These are phyloP conservation scores for Meloidogyne floridensis DNA, from an alignment of 1,140 invertebrate genomes.

Conservation along the genomic window DNA sequence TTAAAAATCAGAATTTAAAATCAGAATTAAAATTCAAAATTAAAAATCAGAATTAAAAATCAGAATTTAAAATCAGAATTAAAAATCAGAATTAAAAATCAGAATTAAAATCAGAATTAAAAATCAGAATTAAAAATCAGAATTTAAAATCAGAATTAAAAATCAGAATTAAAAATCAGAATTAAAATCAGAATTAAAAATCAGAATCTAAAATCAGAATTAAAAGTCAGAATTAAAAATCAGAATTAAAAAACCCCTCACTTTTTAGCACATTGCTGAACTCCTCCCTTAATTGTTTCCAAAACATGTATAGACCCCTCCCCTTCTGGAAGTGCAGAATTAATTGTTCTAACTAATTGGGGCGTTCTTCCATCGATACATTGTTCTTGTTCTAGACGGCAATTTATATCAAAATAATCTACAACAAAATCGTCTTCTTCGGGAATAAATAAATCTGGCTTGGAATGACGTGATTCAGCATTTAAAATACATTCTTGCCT, in stretches of 20 bases:
- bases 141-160: no score
- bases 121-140: not conserved
- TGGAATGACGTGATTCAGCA: slow-evolving; percentile 60
- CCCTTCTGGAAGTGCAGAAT: slow-evolving; percentile 62
- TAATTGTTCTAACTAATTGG: slow-evolving; percentile 57
- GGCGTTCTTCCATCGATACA: slow-evolving; percentile 43
- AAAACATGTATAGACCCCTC: slow-evolving; percentile 61
- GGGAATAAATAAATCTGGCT: slow-evolving; percentile 65
- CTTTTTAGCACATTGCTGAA: slow-evolving; percentile 27
- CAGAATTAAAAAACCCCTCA: not conserved
- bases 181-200: not conserved
- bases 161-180: not conserved
- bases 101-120: slow-evolving; percentile 4
- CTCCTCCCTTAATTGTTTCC: slow-evolving; percentile 39
- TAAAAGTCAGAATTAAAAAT: not conserved
- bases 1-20: not conserved
- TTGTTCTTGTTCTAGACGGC: slow-evolving; percentile 57
- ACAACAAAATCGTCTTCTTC: slow-evolving; percentile 65
- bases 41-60: not conserved
- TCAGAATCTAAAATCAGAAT: not conserved
- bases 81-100: not conserved
- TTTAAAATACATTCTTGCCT: slow-evolving; percentile 65
- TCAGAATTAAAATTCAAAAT: not conserved
- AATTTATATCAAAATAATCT: slow-evolving; percentile 65
- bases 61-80: not conserved